phyloP scores from a whole-genome alignment of 2,113 vertebrate species.

The Erinaceus europaeus region DNA sequence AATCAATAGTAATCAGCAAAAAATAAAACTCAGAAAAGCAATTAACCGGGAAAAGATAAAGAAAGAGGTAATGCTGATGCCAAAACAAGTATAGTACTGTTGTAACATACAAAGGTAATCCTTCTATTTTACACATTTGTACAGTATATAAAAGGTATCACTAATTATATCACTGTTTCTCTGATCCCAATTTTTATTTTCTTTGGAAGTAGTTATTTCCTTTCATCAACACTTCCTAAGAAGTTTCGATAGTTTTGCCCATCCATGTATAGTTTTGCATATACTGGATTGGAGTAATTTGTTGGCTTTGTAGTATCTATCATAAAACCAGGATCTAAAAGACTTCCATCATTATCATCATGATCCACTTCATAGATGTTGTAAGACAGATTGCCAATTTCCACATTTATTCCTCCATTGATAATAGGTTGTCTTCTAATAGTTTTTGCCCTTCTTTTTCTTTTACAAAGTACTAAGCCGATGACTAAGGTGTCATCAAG shows the following conservation, averaged over 20 bases:
- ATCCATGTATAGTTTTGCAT: conserved; percentile 97
- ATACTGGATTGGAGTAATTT: conserved; percentile 99
- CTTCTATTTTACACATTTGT: conserved; percentile 95
- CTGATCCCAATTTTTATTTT: conserved; percentile 98
- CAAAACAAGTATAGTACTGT: conserved; percentile 91
- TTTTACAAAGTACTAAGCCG: conserved; percentile 95
- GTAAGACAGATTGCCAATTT: conserved; percentile 98
- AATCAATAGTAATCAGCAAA: conserved; percentile 90
- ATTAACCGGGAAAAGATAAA: conserved; percentile 77
- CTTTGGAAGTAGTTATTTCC: conserved; percentile 99
- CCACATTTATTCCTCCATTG: conserved; percentile 97
- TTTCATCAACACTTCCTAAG: conserved; percentile 96
- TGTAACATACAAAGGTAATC: conserved; percentile 97
- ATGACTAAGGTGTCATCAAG: conserved; percentile 94
- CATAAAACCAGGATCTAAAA: conserved; percentile 93
- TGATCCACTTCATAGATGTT: conserved; percentile 99
- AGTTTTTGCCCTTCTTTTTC: conserved; percentile 94
- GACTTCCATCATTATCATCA: conserved; percentile 92
- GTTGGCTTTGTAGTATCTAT: conserved; percentile 96
- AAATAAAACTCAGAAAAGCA: conserved; percentile 82
- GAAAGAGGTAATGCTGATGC: conserved; percentile 95
- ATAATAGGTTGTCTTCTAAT: conserved; percentile 97
- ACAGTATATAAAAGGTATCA: conserved; percentile 96
- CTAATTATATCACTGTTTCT: conserved; percentile 98
- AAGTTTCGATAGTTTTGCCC: conserved; percentile 97